These are phyloP conservation scores for Drosophila leonis DNA, from an alignment of 2,888 invertebrate species.

Conservation along the genomic window DNA sequence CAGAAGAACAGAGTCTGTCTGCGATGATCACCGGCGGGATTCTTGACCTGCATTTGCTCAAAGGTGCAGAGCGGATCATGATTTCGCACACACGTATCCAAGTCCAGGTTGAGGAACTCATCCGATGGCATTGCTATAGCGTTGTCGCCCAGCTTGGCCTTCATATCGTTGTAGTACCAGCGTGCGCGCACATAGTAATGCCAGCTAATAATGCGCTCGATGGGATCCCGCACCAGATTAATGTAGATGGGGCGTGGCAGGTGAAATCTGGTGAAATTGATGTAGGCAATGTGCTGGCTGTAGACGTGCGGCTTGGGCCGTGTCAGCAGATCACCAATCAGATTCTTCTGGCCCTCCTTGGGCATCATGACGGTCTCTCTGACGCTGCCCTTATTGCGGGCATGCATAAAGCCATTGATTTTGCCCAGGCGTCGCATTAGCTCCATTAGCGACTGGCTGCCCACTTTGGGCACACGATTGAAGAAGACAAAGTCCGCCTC, in stretches of 20 bases:
- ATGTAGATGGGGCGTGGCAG: slow-evolving; percentile 94
- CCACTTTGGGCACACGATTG: slow-evolving; percentile 96
- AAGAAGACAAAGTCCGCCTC: slow-evolving; percentile 91
- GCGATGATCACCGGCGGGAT: slow-evolving; percentile 93
- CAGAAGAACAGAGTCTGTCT: slow-evolving; percentile 95
- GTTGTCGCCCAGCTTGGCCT: slow-evolving; percentile 87
- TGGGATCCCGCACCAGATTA: slow-evolving; percentile 95
- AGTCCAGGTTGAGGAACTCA: slow-evolving; percentile 93
- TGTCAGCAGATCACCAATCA: slow-evolving; percentile 89
- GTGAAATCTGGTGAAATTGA: slow-evolving; percentile 93
- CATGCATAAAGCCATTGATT: slow-evolving; percentile 78
- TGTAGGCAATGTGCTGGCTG: slow-evolving; percentile 95
- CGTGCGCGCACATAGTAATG: slow-evolving; percentile 95
- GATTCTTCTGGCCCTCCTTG: slow-evolving; percentile 90
- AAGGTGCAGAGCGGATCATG: slow-evolving; percentile 93
- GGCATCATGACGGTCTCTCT: slow-evolving; percentile 93
- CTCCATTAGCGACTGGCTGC: slow-evolving; percentile 95
- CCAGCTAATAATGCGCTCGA: slow-evolving; percentile 96
- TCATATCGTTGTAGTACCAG: slow-evolving; percentile 92
- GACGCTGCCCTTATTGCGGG: slow-evolving; percentile 92
- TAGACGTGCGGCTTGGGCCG: slow-evolving; percentile 92
- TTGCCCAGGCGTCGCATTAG: slow-evolving; percentile 88
- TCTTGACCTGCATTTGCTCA: slow-evolving; percentile 91
- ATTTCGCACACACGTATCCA: slow-evolving; percentile 93
- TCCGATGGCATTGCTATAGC: slow-evolving; percentile 75